These are phyloP conservation scores for Pocillopora meandrina DNA, from an alignment of 92 coral and sea anemone species.

Conservation along the genomic window DNA sequence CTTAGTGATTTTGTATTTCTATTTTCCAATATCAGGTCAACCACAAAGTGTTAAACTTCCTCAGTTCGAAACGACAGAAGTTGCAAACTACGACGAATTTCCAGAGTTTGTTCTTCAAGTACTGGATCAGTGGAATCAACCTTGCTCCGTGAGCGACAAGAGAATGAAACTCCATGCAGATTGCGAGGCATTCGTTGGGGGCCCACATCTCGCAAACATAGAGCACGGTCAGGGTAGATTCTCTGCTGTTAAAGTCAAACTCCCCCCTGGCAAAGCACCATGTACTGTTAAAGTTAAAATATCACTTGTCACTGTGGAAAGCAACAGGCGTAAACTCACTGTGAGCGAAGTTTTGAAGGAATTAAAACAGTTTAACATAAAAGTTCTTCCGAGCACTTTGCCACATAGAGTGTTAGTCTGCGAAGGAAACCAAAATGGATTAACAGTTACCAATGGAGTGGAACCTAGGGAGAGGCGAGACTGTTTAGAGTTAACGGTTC, in stretches of 20 bases:
- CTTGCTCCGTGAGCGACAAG: conserved; percentile 68
- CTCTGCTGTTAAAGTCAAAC: conserved; percentile 70
- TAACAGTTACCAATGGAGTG: conserved; percentile 38
- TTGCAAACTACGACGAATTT: conserved; percentile 78
- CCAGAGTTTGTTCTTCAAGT: conserved; percentile 82
- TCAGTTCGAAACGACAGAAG: conserved; percentile 74
- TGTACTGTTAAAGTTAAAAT: conserved; percentile 68
- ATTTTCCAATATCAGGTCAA: conserved; percentile 38
- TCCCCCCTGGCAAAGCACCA: conserved; percentile 65
- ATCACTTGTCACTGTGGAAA: conserved; percentile 68
- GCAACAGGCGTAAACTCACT: conserved; percentile 61
- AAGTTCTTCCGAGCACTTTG: conserved; percentile 78
- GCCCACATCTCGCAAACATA: conserved; percentile 66
- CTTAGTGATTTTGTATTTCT: not conserved
- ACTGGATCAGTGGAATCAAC: conserved; percentile 81
- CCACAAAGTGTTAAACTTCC: conserved; percentile 77
- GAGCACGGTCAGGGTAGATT: conserved; percentile 75
- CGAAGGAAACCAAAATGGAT: conserved; percentile 41
- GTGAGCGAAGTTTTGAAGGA: conserved; percentile 69
- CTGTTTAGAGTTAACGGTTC: conserved; percentile 80
- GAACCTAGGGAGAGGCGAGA: conserved; percentile 52
- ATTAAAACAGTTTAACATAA: conserved; percentile 69
- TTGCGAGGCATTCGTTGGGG: conserved; percentile 76
- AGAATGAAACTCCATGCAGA: conserved; percentile 58
- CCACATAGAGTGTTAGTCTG: conserved; percentile 79